Conservation (phyloP, 2,113 vertebrate species). For the Haliaeetus leucogaster region DNA sequence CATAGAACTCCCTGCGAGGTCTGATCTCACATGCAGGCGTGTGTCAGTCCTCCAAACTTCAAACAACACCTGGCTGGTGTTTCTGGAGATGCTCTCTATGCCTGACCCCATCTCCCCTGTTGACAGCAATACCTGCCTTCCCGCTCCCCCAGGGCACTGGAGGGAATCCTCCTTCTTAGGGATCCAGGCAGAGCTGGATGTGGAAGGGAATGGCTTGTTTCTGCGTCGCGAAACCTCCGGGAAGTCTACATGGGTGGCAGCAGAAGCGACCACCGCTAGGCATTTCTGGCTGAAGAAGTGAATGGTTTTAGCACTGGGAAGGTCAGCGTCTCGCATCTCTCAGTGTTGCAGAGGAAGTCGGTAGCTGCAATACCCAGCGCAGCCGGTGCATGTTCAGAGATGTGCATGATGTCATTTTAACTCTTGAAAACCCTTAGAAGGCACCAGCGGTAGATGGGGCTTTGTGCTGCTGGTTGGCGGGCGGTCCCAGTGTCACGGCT, state of each 20-base stretch:
- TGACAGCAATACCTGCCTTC: background rate
- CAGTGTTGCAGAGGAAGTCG: background rate
- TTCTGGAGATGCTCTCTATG: background rate
- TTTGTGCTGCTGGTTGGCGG: rapidly evolving
- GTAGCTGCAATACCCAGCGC: background rate
- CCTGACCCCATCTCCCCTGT: rapidly evolving
- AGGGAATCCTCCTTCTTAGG: background rate
- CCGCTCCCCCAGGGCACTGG: rapidly evolving
- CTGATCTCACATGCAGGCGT: background rate
- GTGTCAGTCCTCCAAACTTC: background rate
- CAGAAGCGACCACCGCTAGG: background rate
- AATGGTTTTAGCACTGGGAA: background rate
- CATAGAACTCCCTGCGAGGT: background rate
- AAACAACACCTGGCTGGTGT: rapidly evolving
- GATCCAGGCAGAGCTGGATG: background rate
- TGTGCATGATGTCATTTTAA: slow-evolving; percentile 8
- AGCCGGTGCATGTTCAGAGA: background rate
- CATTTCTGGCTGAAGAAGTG: background rate
- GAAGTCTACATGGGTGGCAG: background rate
- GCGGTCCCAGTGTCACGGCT: rapidly evolving
- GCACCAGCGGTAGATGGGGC: background rate
- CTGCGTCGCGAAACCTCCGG: rapidly evolving
- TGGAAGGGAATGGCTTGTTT: background rate
- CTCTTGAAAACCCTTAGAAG: background rate
- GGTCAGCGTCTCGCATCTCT: rapidly evolving